Evolutionary conservation across 2,113 vertebrate species (phyloP), one percentile per base, ranked within the genome.

Genomic region (Eublepharis macularius): DNA sequence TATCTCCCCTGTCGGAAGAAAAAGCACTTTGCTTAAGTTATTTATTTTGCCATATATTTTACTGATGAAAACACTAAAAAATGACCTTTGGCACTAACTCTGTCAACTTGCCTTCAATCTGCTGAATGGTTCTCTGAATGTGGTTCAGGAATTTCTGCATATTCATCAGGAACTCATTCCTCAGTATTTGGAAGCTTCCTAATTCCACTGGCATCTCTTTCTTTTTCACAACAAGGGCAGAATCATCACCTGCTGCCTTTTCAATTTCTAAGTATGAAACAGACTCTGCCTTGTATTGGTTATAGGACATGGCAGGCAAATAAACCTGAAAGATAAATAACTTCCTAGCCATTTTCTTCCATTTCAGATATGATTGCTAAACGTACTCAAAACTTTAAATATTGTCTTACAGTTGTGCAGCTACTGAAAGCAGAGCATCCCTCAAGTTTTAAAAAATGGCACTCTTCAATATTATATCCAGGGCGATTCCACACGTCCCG

Each of bases 101-200:
- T 5, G 7, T 11, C 19, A 65, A 79, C 93, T 94, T 9, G 94
- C 98, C 97, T 94, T 97, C 96, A 8, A 96, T 92, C 41, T 97
- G 95, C 63, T 97, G 97, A 29, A 96, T 29, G 29, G 92, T 96
- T 54, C 91, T 92, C 49, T 96, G 96, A 87, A 97, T 90, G 73
- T 93, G 88, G 63, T 47, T 93, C 11, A 94, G 86, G 76, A 96
- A 97, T 81, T 98, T 98, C 88, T 97, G 93, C 1, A 92, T 75
- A 45, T 94, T 96, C 93, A 96, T 96, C 32, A 98, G 93, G 82
- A 97, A 90, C 49, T 98, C 97, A 60, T 97, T 96, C 1, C 95
- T 94, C 24, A 90, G 87, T 0, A 91, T 13, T 4, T 94, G 86
- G 32, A 87, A 13, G 34, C 92, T 87, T 54, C 75, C 89, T 5